Conservation (phyloP, 2,113 vertebrate genomes). For the Indri indri region DNA sequence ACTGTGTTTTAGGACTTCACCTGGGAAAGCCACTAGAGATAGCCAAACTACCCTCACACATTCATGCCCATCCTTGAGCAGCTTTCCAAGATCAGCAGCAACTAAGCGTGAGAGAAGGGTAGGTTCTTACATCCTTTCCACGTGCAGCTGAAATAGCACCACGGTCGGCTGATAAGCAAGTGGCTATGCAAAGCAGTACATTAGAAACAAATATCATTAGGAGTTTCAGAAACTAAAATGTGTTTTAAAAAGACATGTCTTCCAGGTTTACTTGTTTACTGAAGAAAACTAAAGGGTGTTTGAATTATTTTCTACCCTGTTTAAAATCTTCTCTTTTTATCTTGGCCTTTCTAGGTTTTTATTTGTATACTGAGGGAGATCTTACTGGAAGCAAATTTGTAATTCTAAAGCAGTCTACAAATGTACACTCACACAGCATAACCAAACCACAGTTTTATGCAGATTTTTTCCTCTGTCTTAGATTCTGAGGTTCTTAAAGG, state of each 20-base stretch:
- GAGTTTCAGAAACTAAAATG: neutral
- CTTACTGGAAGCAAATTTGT: slow-evolving; percentile 61
- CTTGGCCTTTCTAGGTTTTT: slow-evolving; percentile 55
- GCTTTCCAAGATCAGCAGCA: slow-evolving; percentile 20
- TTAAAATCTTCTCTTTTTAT: slow-evolving; percentile 43
- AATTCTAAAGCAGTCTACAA: slow-evolving; percentile 53
- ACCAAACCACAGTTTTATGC: slow-evolving; percentile 44
- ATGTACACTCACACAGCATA: slow-evolving; percentile 52
- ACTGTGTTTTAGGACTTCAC: slow-evolving; percentile 62
- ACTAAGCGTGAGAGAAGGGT: neutral
- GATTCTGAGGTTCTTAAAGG: slow-evolving; percentile 62
- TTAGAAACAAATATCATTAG: neutral
- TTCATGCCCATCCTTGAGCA: neutral
- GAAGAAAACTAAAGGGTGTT: neutral
- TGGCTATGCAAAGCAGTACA: slow-evolving; percentile 24
- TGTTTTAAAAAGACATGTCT: neutral
- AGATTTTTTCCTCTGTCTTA: slow-evolving; percentile 65
- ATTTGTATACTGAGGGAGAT: slow-evolving; percentile 58
- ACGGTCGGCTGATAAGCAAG: slow-evolving; percentile 44
- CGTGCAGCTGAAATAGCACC: slow-evolving; percentile 28
- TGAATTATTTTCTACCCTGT: slow-evolving; percentile 46
- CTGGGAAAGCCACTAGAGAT: slow-evolving; percentile 43
- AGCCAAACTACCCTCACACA: neutral
- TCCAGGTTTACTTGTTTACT: slow-evolving; percentile 41
- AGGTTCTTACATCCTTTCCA: slow-evolving; percentile 44